phyloP scores from a whole-genome alignment of 2,888 invertebrate genomes.

The Dynastes hyllus region DNA sequence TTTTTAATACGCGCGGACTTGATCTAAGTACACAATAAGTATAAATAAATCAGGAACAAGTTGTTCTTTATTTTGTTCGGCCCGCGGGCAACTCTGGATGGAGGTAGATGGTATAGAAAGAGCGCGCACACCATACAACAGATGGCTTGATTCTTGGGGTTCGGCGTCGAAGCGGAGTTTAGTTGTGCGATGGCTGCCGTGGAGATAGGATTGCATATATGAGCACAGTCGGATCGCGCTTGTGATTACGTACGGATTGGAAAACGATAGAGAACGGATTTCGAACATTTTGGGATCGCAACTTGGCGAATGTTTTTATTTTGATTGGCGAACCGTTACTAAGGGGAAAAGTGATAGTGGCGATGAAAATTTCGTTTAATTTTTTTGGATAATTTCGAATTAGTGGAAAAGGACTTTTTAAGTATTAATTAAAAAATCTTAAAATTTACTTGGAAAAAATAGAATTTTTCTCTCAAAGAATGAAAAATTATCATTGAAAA shows the following conservation, averaged over 20 bases:
- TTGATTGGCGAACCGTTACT: slow-evolving; percentile 3
- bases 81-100: slow-evolving; percentile 57
- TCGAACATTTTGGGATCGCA: slow-evolving; percentile 3
- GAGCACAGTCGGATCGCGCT: slow-evolving; percentile 50
- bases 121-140: slow-evolving; percentile 55
- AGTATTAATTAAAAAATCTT: too few relatives aligned
- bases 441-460: too few relatives aligned
- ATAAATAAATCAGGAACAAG: slow-evolving; percentile 66
- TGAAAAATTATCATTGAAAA: neutral
- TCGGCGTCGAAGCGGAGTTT: slow-evolving; percentile 48
- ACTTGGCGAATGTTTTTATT: slow-evolving; percentile 13
- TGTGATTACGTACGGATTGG: slow-evolving; percentile 47
- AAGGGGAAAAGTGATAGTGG: slow-evolving; percentile 7
- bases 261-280: slow-evolving; percentile 5
- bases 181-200: slow-evolving; percentile 58
- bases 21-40: slow-evolving; percentile 47
- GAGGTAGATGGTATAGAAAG: slow-evolving; percentile 40
- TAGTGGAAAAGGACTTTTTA: too few relatives aligned
- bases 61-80: slow-evolving; percentile 64
- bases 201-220: slow-evolving; percentile 46
- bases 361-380: neutral
- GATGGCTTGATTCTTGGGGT: slow-evolving; percentile 55
- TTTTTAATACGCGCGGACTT: slow-evolving; percentile 40
- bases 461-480: too few relatives aligned
- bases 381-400: too few relatives aligned